Evolutionary conservation across 2,113 vertebrate species (phyloP).

Genomic region (Cettia cetti): DNA sequence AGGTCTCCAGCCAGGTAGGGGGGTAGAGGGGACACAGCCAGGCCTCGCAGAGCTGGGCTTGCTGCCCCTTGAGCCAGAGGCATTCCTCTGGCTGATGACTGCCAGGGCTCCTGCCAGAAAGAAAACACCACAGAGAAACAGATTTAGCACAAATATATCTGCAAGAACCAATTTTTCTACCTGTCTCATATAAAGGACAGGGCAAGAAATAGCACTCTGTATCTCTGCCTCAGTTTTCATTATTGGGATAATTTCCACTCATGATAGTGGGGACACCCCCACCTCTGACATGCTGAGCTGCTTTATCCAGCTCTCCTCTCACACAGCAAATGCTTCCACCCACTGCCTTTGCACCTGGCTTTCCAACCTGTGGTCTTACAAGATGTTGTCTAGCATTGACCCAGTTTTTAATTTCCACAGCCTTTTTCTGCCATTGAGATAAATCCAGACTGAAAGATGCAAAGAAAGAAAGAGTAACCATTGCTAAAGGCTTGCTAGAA

Average conservation of each 20-base stretch:
- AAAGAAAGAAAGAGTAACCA: slow-evolving; percentile 12
- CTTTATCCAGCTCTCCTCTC: background rate
- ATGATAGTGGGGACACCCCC: background rate
- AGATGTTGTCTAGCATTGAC: background rate
- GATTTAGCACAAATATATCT: background rate
- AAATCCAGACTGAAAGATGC: background rate
- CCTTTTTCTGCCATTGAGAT: background rate
- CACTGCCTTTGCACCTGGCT: background rate
- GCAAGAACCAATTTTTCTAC: background rate
- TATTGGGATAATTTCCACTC: background rate
- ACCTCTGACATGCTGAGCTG: background rate
- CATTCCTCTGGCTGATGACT: background rate
- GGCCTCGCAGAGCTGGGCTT: accelerated
- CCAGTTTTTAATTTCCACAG: background rate
- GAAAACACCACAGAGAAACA: background rate
- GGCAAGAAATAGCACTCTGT: background rate
- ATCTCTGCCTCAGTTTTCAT: background rate
- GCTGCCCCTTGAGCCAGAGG: background rate
- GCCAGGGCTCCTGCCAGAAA: background rate
- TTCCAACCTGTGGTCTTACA: background rate
- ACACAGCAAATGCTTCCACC: background rate
- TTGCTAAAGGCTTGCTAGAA: background rate
- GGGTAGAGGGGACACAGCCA: accelerated
- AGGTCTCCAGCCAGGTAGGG: background rate
- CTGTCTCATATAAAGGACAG: background rate